These are phyloP conservation scores for Rotaria socialis DNA, from an alignment of 2,888 invertebrate genomes.

Conservation along the genomic window DNA sequence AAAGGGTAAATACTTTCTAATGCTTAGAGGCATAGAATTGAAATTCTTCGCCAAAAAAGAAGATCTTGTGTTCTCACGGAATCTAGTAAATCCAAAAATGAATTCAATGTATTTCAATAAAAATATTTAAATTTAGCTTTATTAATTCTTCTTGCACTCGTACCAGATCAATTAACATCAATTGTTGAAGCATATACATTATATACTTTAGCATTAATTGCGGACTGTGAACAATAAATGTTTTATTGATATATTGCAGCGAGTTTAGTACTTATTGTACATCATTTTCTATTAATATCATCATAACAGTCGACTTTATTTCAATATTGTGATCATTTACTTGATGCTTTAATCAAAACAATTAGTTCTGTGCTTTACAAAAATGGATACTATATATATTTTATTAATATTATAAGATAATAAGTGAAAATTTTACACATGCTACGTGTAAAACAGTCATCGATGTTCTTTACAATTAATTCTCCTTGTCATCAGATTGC, in stretches of 20 bases:
- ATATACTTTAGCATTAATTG: constrained; percentile 86
- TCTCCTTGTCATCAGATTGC: too few species aligned
- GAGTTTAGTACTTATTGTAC: constrained; percentile 80
- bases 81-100: too few species aligned
- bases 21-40: too few species aligned
- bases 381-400: constrained; percentile 53
- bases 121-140: constrained; percentile 75
- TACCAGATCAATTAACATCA: constrained; percentile 84
- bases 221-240: constrained; percentile 97
- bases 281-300: constrained; percentile 80
- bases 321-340: constrained; percentile 82
- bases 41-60: too few species aligned
- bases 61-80: too few species aligned
- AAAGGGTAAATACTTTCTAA: too few species aligned
- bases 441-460: too few species aligned
- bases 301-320: constrained; percentile 82
- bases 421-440: too few species aligned
- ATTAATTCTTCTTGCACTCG: constrained; percentile 83
- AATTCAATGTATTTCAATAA: too few species aligned
- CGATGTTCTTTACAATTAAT: too few species aligned
- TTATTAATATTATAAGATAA: too few species aligned
- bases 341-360: constrained; percentile 90
- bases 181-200: constrained; percentile 97
- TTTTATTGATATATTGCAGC: constrained; percentile 94
- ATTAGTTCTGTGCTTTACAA: constrained; percentile 95